Evolutionary conservation across 2,888 invertebrate species (phyloP).

Genomic region (Myathropa florea): DNA sequence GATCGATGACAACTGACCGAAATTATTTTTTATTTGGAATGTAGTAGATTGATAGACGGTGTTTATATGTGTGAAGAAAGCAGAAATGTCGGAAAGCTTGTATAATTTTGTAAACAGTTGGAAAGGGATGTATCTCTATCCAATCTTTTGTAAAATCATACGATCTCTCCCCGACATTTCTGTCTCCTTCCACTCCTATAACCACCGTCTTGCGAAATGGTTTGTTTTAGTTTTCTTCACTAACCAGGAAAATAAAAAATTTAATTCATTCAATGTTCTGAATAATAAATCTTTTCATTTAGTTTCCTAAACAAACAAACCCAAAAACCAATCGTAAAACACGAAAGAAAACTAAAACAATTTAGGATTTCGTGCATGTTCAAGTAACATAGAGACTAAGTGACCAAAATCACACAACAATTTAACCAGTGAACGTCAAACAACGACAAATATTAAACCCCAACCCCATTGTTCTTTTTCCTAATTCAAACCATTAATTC

Average conservation of each 20-base stretch:
- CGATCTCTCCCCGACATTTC: no score
- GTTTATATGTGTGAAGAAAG: no score
- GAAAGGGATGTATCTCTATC: no score
- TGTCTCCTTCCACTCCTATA: no score
- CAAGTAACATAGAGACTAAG: background rate
- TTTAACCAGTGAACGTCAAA: background rate
- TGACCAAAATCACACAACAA: background rate
- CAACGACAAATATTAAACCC: background rate
- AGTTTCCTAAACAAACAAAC: background rate
- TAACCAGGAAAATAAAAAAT: background rate
- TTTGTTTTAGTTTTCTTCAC: background rate
- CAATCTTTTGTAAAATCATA: no score
- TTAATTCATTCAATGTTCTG: background rate
- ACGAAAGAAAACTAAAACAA: background rate
- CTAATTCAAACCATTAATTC: conserved; percentile 22
- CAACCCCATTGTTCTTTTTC: background rate
- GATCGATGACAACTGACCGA: no score
- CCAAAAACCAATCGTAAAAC: background rate
- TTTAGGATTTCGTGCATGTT: background rate
- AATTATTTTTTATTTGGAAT: no score
- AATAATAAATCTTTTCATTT: background rate
- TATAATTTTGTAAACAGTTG: no score
- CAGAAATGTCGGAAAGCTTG: no score
- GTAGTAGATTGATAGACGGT: no score
- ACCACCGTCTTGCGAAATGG: no score